Percentiles rank a stretch among this genome's conserved stretches.
These are phyloP conservation scores for Hyles lineata DNA, from an alignment of 2,888 invertebrate species.

Conservation along the genomic window DNA sequence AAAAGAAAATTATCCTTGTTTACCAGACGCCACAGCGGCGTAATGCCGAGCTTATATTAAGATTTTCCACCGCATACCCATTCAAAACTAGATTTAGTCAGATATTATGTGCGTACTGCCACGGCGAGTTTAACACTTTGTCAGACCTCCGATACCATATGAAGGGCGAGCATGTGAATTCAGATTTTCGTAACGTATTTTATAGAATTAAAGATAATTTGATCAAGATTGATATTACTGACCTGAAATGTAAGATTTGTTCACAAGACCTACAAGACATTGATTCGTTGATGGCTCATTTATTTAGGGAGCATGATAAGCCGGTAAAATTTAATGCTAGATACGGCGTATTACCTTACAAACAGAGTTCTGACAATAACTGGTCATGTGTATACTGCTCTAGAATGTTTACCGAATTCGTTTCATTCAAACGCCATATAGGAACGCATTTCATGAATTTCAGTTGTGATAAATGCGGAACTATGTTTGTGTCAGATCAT, in stretches of 20 bases:
- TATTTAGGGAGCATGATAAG: constrained; percentile 67
- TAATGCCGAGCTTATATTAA: constrained; percentile 76
- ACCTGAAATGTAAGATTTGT: constrained; percentile 74
- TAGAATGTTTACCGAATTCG: constrained; percentile 63
- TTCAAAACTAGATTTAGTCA: constrained; percentile 78
- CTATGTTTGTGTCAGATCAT: constrained; percentile 72
- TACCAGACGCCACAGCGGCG: constrained; percentile 77
- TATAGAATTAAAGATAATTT: constrained; percentile 76
- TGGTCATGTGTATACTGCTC: constrained; percentile 75
- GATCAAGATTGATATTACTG: constrained; percentile 76
- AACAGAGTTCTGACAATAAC: constrained; percentile 60
- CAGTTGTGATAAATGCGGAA: constrained; percentile 76
- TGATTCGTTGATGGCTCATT: constrained; percentile 71
- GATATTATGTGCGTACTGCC: constrained; percentile 76
- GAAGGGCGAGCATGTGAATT: constrained; percentile 64
- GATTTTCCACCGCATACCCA: constrained; percentile 73
- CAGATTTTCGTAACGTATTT: constrained; percentile 74
- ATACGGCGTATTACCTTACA: constrained; percentile 75
- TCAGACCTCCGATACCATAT: constrained; percentile 68
- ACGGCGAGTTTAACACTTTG: constrained; percentile 67
- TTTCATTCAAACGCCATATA: constrained; percentile 73
- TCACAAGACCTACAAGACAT: constrained; percentile 62
- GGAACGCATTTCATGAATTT: constrained; percentile 75
- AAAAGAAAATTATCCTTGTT: constrained; percentile 78
- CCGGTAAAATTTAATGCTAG: constrained; percentile 72